A percentile compares a stretch with the other conserved stretches of the same genome.
These are phyloP conservation scores for Otolemur garnettii DNA, from an alignment of 2,113 vertebrate genomes.

Conservation along the genomic window DNA sequence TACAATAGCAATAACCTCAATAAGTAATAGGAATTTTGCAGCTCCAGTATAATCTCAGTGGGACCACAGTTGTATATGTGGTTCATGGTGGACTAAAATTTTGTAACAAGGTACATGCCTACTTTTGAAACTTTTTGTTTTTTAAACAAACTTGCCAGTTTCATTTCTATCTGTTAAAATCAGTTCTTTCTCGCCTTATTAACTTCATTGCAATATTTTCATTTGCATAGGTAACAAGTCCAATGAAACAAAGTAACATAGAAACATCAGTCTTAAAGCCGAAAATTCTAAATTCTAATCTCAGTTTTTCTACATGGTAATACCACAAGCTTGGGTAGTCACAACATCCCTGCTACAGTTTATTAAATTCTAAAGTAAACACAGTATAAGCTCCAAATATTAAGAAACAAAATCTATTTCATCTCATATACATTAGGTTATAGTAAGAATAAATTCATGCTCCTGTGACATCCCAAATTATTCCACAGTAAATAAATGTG, in stretches of 20 bases:
- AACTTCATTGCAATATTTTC: neutral
- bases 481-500: neutral
- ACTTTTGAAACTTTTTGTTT: neutral
- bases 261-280: neutral
- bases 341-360: neutral
- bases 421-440: neutral
- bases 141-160: neutral
- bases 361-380: neutral
- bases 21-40: neutral
- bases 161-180: slow-evolving; percentile 4
- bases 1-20: neutral
- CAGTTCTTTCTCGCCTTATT: slow-evolving; percentile 12
- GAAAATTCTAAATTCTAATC: slow-evolving; percentile 5
- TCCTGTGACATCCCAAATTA: neutral
- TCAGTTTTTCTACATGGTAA: slow-evolving; percentile 9
- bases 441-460: neutral
- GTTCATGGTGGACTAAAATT: neutral
- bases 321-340: neutral
- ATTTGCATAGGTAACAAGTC: slow-evolving; percentile 4
- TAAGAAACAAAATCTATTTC: neutral
- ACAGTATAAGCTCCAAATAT: neutral
- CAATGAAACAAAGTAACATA: neutral
- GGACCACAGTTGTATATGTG: neutral
- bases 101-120: neutral
- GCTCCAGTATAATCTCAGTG: neutral